These are phyloP conservation scores for Sebastes iracundus DNA, from an alignment of 2,797 vertebrate genomes.

Conservation along the genomic window DNA sequence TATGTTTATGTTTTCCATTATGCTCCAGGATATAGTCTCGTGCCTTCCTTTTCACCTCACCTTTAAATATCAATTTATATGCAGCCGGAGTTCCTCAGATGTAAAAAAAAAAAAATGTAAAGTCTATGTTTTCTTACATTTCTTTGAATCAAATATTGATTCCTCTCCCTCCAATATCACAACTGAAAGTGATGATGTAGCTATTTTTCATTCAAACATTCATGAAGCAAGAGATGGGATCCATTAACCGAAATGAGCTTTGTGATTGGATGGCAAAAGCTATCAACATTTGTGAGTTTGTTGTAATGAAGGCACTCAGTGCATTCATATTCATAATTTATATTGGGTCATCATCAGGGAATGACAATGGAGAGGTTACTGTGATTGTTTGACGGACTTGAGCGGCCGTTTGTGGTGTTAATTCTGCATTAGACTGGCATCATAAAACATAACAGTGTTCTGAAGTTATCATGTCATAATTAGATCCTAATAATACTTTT, in stretches of 20 bases:
- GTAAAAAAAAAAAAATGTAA: slow-evolving; percentile 28
- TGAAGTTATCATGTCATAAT: not conserved
- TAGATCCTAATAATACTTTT: not conserved
- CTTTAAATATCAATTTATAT: slow-evolving; percentile 69
- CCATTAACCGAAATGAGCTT: slow-evolving; percentile 34
- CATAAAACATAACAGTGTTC: not conserved
- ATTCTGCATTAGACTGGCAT: not conserved
- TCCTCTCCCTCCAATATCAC: not conserved
- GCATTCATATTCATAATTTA: slow-evolving; percentile 26
- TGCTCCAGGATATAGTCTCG: slow-evolving; percentile 30
- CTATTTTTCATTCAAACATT: slow-evolving; percentile 29
- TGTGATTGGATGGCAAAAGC: slow-evolving; percentile 45
- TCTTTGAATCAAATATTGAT: not conserved
- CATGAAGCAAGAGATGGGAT: slow-evolving; percentile 28
- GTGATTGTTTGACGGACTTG: slow-evolving; percentile 18
- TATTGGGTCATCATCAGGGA: slow-evolving; percentile 31
- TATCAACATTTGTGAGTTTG: slow-evolving; percentile 50
- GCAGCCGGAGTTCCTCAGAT: slow-evolving; percentile 39
- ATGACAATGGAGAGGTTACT: not conserved
- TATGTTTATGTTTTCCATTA: slow-evolving; percentile 60
- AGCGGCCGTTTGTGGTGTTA: slow-evolving; percentile 17
- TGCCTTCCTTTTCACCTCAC: slow-evolving; percentile 30
- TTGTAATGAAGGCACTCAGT: slow-evolving; percentile 23
- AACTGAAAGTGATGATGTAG: slow-evolving; percentile 9
- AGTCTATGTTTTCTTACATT: slow-evolving; percentile 11